Evolutionary conservation across 1,140 invertebrate genomes (phyloP).

Genomic region (Cepaea nemoralis): DNA sequence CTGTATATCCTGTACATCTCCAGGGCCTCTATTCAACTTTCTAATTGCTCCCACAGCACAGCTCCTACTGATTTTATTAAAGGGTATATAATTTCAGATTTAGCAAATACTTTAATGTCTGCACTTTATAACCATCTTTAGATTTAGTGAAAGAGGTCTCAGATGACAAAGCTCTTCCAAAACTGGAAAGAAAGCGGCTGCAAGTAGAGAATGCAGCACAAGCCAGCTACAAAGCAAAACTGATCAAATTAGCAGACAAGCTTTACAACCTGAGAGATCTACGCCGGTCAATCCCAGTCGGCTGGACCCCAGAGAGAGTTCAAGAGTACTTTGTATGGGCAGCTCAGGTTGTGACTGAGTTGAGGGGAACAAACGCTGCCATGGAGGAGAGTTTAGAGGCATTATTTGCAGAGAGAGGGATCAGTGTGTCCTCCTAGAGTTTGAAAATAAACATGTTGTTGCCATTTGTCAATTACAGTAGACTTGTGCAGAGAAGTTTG

Average conservation of each 20-base stretch:
- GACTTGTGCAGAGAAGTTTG: too few species aligned
- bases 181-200: slow-evolving; percentile 78
- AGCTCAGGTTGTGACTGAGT: slow-evolving; percentile 78
- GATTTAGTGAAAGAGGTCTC: slow-evolving; percentile 74
- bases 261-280: slow-evolving; percentile 88
- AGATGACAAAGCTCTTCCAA: slow-evolving; percentile 83
- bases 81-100: too few species aligned
- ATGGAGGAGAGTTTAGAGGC: slow-evolving; percentile 79
- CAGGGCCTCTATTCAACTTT: too few species aligned
- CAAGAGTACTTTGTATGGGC: slow-evolving; percentile 83
- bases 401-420: slow-evolving; percentile 70
- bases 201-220: slow-evolving; percentile 80
- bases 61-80: too few species aligned
- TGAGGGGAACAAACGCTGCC: slow-evolving; percentile 78
- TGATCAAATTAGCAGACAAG: slow-evolving; percentile 89
- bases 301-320: slow-evolving; percentile 78
- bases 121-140: slow-evolving; percentile 35
- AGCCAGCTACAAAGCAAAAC: slow-evolving; percentile 79
- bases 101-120: too few species aligned
- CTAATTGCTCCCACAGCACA: too few species aligned
- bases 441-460: too few species aligned
- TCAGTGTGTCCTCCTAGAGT: slow-evolving; percentile 26
- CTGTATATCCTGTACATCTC: too few species aligned
- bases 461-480: too few species aligned
- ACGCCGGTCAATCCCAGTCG: slow-evolving; percentile 75